A percentile compares a stretch with the other conserved stretches of the same genome.
Conservation (phyloP, 2,888 invertebrate genomes). For the Dioctria rufipes region DNA sequence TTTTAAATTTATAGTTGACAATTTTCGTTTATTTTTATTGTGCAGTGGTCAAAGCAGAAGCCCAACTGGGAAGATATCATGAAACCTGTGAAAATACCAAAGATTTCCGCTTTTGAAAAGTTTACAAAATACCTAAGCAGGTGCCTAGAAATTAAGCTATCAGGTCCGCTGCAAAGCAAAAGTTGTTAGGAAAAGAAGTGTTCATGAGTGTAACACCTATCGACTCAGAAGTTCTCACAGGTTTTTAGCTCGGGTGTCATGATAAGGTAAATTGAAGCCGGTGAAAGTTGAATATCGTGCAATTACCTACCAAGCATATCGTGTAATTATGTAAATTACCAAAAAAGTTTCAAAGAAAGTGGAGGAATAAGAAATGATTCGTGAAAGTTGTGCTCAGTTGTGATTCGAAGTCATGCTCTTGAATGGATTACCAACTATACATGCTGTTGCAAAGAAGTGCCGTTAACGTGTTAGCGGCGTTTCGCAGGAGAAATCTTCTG, state of each 20-base stretch:
- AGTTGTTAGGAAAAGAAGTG: slow-evolving; percentile 5
- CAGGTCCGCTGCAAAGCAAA: background rate
- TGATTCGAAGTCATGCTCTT: slow-evolving; percentile 12
- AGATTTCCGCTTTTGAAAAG: background rate
- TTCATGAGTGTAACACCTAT: slow-evolving; percentile 7
- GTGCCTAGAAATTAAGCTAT: slow-evolving; percentile 25
- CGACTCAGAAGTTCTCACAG: slow-evolving; percentile 16
- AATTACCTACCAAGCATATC: slow-evolving; percentile 5
- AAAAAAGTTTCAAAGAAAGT: slow-evolving; percentile 21
- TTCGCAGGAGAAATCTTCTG: background rate
- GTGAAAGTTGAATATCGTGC: slow-evolving; percentile 36
- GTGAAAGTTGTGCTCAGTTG: slow-evolving; percentile 15
- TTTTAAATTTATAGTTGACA: slow-evolving; percentile 42
- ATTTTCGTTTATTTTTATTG: slow-evolving; percentile 24
- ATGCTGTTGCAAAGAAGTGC: slow-evolving; percentile 6
- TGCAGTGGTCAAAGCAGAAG: background rate
- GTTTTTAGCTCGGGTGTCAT: background rate
- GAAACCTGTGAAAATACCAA: slow-evolving; percentile 27
- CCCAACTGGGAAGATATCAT: background rate
- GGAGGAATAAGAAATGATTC: background rate
- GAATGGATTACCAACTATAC: slow-evolving; percentile 11
- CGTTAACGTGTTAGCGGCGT: slow-evolving; percentile 12
- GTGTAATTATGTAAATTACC: slow-evolving; percentile 11
- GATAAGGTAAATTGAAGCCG: slow-evolving; percentile 17
- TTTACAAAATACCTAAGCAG: background rate